phyloP scores from a whole-genome alignment of 2,797 vertebrate genomes.

The Acridotheres tristis region DNA sequence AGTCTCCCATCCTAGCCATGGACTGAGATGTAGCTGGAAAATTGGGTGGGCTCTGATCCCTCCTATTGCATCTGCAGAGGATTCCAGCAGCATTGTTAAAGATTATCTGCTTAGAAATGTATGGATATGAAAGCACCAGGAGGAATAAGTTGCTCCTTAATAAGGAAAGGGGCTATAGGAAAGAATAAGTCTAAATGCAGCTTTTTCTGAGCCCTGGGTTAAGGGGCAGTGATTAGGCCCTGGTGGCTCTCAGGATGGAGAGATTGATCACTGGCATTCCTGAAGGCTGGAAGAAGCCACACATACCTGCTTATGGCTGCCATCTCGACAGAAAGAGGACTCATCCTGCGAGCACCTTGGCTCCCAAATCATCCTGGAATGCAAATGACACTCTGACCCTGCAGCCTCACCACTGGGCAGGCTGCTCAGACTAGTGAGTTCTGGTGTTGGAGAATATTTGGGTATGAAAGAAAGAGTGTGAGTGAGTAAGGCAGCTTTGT shows the following conservation, averaged over 20 bases:
- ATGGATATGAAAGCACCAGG: not conserved
- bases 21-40: not conserved
- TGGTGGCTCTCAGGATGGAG: not conserved
- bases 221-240: not conserved
- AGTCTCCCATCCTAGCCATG: not conserved
- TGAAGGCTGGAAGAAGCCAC: not conserved
- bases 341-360: not conserved
- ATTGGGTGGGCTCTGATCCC: not conserved
- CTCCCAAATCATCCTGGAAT: not conserved
- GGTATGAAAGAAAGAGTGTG: not conserved
- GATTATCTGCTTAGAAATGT: not conserved
- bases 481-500: not conserved
- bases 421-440: not conserved
- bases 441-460: not conserved
- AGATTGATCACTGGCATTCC: not conserved
- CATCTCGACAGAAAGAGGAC: rapidly evolving
- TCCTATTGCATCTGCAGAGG: not conserved
- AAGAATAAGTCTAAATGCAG: not conserved
- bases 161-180: not conserved
- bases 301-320: not conserved
- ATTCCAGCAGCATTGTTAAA: not conserved
- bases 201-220: not conserved
- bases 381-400: not conserved
- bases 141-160: not conserved
- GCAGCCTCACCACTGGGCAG: not conserved